Base-by-base conservation (phyloP, 2,888 invertebrate species). In the Andrena bucephala region DNA sequence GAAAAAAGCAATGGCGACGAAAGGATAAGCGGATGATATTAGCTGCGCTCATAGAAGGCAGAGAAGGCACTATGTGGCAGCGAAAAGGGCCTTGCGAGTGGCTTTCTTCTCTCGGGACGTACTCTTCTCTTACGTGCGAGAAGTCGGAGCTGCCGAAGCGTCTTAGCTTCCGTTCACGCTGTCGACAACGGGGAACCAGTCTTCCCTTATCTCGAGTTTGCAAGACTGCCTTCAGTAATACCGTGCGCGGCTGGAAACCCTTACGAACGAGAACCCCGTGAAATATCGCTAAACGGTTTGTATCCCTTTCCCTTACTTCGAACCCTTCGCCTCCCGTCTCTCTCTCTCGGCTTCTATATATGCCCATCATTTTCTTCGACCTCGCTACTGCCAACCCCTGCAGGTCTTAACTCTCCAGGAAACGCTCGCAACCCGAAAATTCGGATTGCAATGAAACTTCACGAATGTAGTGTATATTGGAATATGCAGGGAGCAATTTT, bases 201-300 rank as follows among this genome's bases (percentile, higher is more conserved):
- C 89, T 89, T 86, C 84, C 87, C 94, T 94, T 94, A 94, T 94
- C 94, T 93, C 89, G 85, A 91, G 89, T 94, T 92, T 93, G 94
- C 94, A 94, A 94, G 93, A 94, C 93, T 94, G 94, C 91, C 92
- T 93, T 91, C 91, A 88, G 92, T 94, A 93, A 93, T 93, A 92
- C 92, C 87, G 89, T 90, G 85, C 86, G 86, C 87, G 70, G 62
- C 77, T 89, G 69, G 87, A 87, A 87, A 89, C 89, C 89, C 86
- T 87, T 88, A 85, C 87, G 87, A 89, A 86, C 87, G 89, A 87
- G 90, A 91, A 90, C 91, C 91, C 93, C 93, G 93, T 94, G 93
- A 93, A 94, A 94, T 93, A 93, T 93, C 92, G 92, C 90, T 92
- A 92, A 92, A 92, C 91, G 91, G 87, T 90, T 90, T 89, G 89